phyloP scores from a whole-genome alignment of 2,797 vertebrate genomes.

The Phalanger gymnotis region DNA sequence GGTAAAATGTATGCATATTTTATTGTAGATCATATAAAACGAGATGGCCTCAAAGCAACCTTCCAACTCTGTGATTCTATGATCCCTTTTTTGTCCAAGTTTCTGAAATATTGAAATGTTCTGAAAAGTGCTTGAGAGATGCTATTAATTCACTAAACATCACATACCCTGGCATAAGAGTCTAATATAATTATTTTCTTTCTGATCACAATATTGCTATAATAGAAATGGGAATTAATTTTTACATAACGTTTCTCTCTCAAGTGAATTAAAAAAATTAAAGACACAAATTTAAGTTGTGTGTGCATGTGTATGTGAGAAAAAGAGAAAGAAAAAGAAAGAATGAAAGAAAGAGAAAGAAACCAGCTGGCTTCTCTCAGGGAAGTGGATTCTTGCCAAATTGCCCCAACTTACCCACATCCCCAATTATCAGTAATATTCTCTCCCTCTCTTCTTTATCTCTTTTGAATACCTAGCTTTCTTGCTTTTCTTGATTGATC shows the following conservation, averaged over 20 bases:
- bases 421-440: neutral
- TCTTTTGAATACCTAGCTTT: neutral
- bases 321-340: neutral
- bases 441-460: neutral
- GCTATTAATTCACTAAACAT: neutral
- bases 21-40: neutral
- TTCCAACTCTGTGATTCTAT: neutral
- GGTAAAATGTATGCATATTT: neutral
- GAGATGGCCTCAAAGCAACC: neutral
- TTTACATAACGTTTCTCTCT: neutral
- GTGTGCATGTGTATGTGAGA: neutral
- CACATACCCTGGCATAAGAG: neutral
- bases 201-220: neutral
- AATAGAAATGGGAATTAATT: neutral
- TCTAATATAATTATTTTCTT: neutral
- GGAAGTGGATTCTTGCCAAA: neutral
- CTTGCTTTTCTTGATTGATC: neutral
- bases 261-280: slow-evolving; percentile 3
- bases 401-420: neutral
- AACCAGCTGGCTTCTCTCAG: neutral
- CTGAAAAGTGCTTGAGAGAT: neutral
- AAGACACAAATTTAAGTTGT: neutral
- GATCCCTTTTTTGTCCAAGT: neutral
- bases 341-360: too few species aligned
- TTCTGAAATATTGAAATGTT: neutral